Conservation (phyloP, 1,140 invertebrate genomes). For the Dendrolimus punctatus region DNA sequence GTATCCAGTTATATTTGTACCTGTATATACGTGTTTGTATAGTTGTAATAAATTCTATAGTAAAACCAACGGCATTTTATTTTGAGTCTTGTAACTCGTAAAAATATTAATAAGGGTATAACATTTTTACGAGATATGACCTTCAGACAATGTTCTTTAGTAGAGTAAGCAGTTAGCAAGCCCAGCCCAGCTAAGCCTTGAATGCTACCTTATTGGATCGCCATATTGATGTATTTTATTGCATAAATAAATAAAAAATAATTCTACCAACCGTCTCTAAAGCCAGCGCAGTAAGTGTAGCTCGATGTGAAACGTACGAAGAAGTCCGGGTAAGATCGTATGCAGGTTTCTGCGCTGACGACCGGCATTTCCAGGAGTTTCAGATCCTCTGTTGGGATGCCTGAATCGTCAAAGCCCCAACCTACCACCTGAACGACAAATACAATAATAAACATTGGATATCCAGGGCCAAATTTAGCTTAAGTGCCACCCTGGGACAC, state of each 20-base stretch:
- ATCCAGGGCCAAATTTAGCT: neutral
- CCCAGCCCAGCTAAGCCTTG: neutral
- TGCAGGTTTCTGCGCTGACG: conserved; percentile 68
- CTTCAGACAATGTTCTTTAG: neutral
- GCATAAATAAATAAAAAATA: conserved; percentile 1
- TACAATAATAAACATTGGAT: too few relatives aligned
- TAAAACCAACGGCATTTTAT: too few relatives aligned
- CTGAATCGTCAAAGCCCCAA: conserved; percentile 74
- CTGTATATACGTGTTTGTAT: too few relatives aligned
- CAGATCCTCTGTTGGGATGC: conserved; percentile 64
- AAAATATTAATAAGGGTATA: too few relatives aligned
- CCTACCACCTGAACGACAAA: conserved; percentile 71
- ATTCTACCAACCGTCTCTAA: conserved; percentile 56
- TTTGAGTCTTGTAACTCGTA: too few relatives aligned
- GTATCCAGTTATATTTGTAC: too few relatives aligned
- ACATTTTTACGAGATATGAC: too few relatives aligned
- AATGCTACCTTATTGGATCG: neutral
- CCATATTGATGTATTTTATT: neutral
- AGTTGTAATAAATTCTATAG: too few relatives aligned
- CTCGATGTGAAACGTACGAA: conserved; percentile 70
- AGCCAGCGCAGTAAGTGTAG: conserved; percentile 77
- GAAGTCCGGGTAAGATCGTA: conserved; percentile 68
- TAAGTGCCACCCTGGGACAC: neutral
- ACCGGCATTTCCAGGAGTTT: conserved; percentile 71
- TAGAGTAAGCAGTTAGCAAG: conserved; percentile 23